These are phyloP conservation scores for Megalops atlanticus DNA, from an alignment of 2,113 vertebrate genomes.

Conservation along the genomic window DNA sequence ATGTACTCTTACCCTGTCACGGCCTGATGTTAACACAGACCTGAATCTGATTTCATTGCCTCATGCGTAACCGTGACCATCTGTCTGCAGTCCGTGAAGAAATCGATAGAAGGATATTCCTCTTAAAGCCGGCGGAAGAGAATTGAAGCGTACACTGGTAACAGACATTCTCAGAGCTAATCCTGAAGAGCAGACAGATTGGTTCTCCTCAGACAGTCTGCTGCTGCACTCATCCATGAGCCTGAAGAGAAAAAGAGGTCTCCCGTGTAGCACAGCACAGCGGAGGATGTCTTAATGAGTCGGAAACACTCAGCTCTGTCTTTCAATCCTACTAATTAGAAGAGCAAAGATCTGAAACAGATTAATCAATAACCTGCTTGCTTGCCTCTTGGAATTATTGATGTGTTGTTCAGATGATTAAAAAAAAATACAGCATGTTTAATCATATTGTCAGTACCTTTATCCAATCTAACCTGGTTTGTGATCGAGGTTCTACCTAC, in stretches of 20 bases:
- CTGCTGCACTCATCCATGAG: not conserved
- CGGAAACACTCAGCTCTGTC: no score
- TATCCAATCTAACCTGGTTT: no score
- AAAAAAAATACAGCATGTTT: no score
- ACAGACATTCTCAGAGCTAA: conserved; percentile 1
- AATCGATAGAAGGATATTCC: not conserved
- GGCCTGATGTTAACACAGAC: not conserved
- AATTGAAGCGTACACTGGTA: not conserved
- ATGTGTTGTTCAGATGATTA: no score
- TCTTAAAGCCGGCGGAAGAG: not conserved
- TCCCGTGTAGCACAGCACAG: no score
- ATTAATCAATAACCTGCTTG: no score
- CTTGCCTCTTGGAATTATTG: no score
- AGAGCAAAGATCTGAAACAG: not conserved
- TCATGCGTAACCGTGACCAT: conserved; percentile 8
- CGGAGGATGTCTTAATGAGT: no score
- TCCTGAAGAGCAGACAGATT: not conserved
- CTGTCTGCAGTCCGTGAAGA: not conserved
- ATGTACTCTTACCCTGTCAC: not conserved
- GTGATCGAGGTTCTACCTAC: no score
- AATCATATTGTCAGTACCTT: no score
- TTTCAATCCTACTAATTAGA: no score
- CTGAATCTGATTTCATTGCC: conserved; percentile 11
- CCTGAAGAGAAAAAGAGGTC: not conserved
- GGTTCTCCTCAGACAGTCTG: not conserved